phyloP scores from a whole-genome alignment of 2,888 invertebrate species.

The Macrophya annulata region DNA sequence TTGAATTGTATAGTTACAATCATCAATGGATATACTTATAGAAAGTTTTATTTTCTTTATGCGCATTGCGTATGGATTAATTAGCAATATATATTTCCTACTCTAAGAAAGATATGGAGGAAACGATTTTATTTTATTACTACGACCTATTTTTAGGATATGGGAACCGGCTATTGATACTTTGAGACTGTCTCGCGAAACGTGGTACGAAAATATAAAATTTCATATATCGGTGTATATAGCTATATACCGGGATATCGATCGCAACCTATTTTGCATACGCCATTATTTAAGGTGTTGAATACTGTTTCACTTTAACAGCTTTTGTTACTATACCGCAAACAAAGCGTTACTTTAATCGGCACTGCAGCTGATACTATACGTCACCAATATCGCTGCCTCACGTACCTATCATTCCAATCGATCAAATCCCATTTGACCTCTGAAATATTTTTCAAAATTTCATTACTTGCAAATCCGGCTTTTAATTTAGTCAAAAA shows the following conservation, averaged over 20 bases:
- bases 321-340: conserved; percentile 12
- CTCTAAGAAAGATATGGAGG: neutral
- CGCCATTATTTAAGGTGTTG: conserved; percentile 20
- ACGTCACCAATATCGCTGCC: neutral
- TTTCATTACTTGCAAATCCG: neutral
- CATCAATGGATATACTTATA: neutral
- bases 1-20: neutral
- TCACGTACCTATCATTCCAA: neutral
- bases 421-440: neutral
- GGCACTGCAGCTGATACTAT: conserved; percentile 9
- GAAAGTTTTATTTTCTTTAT: neutral
- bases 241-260: conserved; percentile 12
- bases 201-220: conserved; percentile 43
- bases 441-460: neutral
- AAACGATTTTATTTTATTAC: neutral
- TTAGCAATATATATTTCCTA: neutral
- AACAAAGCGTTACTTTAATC: conserved; percentile 22
- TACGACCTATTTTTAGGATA: conserved; percentile 38
- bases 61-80: conserved; percentile 13
- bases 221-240: conserved; percentile 34
- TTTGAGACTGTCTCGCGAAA: conserved; percentile 9
- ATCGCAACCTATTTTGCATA: conserved; percentile 44
- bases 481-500: neutral
- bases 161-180: conserved; percentile 44
- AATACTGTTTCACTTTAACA: conserved; percentile 13